phyloP scores from a whole-genome alignment of 2,888 invertebrate species.

The Tanytarsus gracilentus region DNA sequence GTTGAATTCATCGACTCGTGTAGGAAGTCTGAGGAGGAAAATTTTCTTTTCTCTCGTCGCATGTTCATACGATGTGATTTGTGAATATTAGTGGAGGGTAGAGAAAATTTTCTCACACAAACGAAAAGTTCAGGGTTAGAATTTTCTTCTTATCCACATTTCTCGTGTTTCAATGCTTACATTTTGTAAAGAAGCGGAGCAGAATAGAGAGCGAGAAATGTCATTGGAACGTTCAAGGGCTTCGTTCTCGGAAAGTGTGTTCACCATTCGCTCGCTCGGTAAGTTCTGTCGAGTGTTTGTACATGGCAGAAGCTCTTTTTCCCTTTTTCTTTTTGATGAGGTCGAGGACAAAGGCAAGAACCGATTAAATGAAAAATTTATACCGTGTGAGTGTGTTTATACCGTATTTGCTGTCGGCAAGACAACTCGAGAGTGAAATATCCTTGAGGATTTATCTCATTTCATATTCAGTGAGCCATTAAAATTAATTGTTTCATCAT shows the following conservation, averaged over 20 bases:
- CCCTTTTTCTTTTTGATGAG: no score
- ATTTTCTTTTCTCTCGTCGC: background rate
- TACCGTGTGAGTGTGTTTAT: background rate
- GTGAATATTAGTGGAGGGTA: background rate
- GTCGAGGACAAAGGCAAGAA: constrained; percentile 23
- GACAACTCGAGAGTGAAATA: background rate
- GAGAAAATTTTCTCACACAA: constrained; percentile 15
- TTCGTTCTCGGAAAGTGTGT: constrained; percentile 9
- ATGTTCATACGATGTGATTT: background rate
- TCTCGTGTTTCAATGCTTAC: background rate
- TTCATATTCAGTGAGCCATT: background rate
- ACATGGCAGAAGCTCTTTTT: no score
- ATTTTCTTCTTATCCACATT: constrained; percentile 22
- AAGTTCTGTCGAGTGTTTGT: no score
- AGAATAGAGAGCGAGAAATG: background rate
- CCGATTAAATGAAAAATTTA: constrained; percentile 25
- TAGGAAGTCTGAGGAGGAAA: background rate
- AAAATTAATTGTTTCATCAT: background rate
- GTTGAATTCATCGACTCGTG: background rate
- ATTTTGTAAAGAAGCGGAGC: background rate
- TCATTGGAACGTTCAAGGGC: constrained; percentile 28
- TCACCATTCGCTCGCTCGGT: no score
- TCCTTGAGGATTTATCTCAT: background rate
- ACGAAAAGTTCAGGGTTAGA: constrained; percentile 28
- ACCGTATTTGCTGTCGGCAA: background rate